These are phyloP conservation scores for Anoplius nigerrimus DNA, from an alignment of 2,888 invertebrate genomes.

Conservation along the genomic window DNA sequence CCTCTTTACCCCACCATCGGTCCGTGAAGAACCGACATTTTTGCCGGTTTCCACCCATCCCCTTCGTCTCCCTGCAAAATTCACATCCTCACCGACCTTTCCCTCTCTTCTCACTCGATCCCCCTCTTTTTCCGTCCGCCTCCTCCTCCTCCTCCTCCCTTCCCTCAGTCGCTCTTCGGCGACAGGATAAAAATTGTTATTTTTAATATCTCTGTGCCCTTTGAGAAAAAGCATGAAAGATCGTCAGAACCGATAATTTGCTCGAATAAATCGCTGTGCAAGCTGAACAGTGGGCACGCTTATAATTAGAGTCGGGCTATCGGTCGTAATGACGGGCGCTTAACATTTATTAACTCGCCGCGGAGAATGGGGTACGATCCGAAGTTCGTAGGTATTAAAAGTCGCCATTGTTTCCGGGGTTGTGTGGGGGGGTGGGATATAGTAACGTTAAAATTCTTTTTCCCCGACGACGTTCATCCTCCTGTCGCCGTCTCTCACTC, in stretches of 20 bases:
- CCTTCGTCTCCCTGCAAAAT: conserved; percentile 41
- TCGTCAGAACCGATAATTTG: no score
- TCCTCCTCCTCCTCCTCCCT: conserved; percentile 2
- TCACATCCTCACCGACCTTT: conserved; percentile 23
- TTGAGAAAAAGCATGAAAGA: no score
- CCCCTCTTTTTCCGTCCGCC: conserved; percentile 1
- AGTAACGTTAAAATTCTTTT: neutral
- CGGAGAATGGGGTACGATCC: no score
- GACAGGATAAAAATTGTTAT: conserved; percentile 3
- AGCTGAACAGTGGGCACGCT: no score
- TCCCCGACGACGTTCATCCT: conserved; percentile 27
- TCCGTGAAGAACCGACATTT: conserved; percentile 41
- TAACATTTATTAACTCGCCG: no score
- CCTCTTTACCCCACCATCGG: conserved; percentile 37
- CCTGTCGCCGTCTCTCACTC: conserved; percentile 36
- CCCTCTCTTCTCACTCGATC: neutral
- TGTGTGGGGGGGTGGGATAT: neutral
- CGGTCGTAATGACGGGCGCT: no score
- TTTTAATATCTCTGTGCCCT: no score
- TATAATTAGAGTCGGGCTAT: no score
- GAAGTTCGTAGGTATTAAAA: no score
- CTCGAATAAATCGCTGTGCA: no score
- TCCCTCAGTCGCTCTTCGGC: neutral
- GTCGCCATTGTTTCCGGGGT: no score
- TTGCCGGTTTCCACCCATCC: conserved; percentile 39